These are phyloP conservation scores for Condylostylus longicornis DNA, from an alignment of 1,140 invertebrate genomes.

Conservation along the genomic window DNA sequence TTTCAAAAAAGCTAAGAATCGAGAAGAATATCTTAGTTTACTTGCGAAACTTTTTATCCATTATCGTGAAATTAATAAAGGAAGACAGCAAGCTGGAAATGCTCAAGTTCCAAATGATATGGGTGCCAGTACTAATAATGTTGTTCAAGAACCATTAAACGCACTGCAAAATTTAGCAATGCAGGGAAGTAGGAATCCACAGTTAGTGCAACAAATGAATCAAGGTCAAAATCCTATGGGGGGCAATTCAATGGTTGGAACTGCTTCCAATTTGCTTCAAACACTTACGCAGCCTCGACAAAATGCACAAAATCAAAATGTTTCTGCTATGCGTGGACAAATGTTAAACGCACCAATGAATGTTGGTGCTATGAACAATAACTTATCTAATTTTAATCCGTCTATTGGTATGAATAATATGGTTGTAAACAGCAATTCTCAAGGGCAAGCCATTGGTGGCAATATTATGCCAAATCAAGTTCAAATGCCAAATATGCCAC, in stretches of 20 bases:
- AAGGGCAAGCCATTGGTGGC: neutral
- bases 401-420: neutral
- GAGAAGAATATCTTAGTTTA: conserved; percentile 76
- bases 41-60: conserved; percentile 80
- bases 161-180: conserved; percentile 71
- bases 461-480: no score
- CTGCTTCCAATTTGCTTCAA: conserved; percentile 26
- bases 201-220: conserved; percentile 39
- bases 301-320: conserved; percentile 27
- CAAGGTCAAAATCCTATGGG: conserved; percentile 35
- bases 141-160: conserved; percentile 66
- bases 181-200: conserved; percentile 49
- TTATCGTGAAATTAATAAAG: conserved; percentile 27
- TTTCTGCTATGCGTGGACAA: conserved; percentile 22
- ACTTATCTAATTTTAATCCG: neutral
- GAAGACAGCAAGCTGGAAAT: conserved; percentile 10
- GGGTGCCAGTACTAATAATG: conserved; percentile 32
- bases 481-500: no score
- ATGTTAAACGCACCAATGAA: conserved; percentile 19
- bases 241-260: conserved; percentile 15
- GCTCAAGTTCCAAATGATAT: conserved; percentile 22
- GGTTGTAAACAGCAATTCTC: neutral
- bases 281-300: conserved; percentile 26
- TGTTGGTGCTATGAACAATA: conserved; percentile 18
- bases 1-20: conserved; percentile 72